A percentile compares a stretch with the other conserved stretches of the same genome.
Evolutionary conservation across 2,797 vertebrate species (phyloP).

Genomic region (Hipposideros larvatus): DNA sequence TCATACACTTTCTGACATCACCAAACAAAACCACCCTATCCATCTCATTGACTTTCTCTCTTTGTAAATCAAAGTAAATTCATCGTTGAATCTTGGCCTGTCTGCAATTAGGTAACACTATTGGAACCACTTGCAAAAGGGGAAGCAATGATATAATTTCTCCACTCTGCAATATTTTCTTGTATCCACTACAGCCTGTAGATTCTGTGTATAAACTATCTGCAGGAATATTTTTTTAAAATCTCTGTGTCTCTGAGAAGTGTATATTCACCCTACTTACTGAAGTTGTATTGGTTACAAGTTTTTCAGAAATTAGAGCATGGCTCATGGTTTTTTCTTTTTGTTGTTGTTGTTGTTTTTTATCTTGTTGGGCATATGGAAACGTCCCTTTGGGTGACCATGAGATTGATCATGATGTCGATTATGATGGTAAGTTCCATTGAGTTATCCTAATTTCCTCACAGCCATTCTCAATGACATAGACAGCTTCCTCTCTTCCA

Average conservation of each 20-base stretch:
- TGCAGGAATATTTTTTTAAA: constrained; percentile 93
- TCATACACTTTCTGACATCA: constrained; percentile 92
- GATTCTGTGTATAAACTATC: constrained; percentile 94
- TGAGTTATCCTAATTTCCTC: constrained; percentile 94
- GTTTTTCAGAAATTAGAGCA: constrained; percentile 93
- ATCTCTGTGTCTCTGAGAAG: constrained; percentile 86
- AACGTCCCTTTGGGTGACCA: constrained; percentile 93
- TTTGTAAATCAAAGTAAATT: constrained; percentile 95
- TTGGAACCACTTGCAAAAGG: constrained; percentile 93
- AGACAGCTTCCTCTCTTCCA: constrained; percentile 93
- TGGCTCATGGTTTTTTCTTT: constrained; percentile 93
- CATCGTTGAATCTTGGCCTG: constrained; percentile 91
- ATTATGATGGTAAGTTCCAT: constrained; percentile 94
- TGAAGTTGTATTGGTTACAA: constrained; percentile 94
- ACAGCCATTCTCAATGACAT: constrained; percentile 92
- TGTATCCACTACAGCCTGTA: constrained; percentile 93
- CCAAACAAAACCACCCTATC: constrained; percentile 94
- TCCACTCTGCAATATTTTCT: constrained; percentile 93
- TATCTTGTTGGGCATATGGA: constrained; percentile 93
- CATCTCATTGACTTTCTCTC: constrained; percentile 93
- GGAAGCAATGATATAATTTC: constrained; percentile 93
- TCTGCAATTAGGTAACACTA: constrained; percentile 92
- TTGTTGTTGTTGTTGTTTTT: constrained; percentile 88
- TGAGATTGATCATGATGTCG: constrained; percentile 93
- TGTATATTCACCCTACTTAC: constrained; percentile 88